A percentile compares a stretch with the other conserved stretches of the same genome.
These are phyloP conservation scores for Tamias sibiricus DNA, from an alignment of 2,113 vertebrate genomes.

Conservation along the genomic window DNA sequence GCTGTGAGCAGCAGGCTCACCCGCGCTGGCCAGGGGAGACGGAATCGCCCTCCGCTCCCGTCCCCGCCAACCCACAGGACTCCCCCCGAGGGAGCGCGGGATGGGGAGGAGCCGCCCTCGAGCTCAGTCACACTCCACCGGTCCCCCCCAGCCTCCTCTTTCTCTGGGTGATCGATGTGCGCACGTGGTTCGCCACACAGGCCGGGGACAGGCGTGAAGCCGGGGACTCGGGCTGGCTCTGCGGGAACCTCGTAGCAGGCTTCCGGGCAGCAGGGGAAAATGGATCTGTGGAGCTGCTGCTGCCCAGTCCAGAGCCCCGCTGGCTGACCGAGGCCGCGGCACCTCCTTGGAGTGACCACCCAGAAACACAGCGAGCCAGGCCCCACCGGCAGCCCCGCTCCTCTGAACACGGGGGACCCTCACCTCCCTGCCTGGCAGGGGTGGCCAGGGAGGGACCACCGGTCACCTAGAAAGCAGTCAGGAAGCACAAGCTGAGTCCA, in stretches of 20 bases:
- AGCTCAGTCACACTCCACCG: too few relatives aligned
- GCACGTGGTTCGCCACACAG: not conserved
- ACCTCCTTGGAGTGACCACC: rapidly evolving
- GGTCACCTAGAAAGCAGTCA: not conserved
- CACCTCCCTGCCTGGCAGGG: too few relatives aligned
- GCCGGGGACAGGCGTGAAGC: rapidly evolving
- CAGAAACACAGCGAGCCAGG: too few relatives aligned
- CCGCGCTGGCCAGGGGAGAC: too few relatives aligned
- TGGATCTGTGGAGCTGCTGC: rapidly evolving
- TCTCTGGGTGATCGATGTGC: not conserved
- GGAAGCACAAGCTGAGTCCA: rapidly evolving
- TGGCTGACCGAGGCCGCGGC: not conserved
- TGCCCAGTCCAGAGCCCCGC: not conserved
- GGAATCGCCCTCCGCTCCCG: too few relatives aligned
- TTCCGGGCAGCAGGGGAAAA: not conserved
- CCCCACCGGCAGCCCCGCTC: not conserved
- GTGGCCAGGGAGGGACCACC: rapidly evolving
- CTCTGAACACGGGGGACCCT: rapidly evolving
- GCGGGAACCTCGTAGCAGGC: not conserved
- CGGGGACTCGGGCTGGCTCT: not conserved
- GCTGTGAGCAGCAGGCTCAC: too few relatives aligned
- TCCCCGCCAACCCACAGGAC: too few relatives aligned
- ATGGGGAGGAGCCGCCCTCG: too few relatives aligned
- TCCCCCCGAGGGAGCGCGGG: too few relatives aligned
- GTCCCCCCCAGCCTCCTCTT: not conserved